A percentile compares a stretch with the other conserved stretches of the same genome.
Conservation (phyloP, 2,113 vertebrate genomes). For the Hyaena hyaena region DNA sequence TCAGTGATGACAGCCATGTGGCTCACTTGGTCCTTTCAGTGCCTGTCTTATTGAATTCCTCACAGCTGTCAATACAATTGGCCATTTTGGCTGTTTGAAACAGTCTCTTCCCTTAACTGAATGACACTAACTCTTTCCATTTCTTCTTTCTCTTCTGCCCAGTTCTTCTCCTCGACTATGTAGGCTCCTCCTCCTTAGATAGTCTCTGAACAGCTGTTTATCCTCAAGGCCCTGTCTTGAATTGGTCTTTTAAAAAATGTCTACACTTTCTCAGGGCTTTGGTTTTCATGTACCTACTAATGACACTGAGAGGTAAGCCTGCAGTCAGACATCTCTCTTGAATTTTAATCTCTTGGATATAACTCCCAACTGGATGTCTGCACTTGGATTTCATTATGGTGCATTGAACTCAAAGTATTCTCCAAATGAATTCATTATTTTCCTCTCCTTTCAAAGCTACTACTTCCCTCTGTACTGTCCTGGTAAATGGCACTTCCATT, state of each 20-base stretch:
- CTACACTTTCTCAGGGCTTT: not conserved
- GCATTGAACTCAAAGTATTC: not conserved
- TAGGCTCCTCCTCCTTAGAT: not conserved
- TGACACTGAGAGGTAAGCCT: not conserved
- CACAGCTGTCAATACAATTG: not conserved
- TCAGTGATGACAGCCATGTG: not conserved
- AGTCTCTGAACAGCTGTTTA: not conserved
- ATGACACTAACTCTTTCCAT: not conserved
- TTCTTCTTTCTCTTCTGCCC: not conserved
- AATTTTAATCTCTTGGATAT: slow-evolving; percentile 12
- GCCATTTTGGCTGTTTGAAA: not conserved
- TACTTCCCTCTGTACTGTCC: not conserved
- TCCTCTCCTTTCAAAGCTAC: not conserved
- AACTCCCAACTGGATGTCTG: not conserved
- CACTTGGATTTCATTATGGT: slow-evolving; percentile 14
- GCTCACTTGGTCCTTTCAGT: not conserved
- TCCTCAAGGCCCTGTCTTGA: not conserved
- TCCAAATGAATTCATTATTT: slow-evolving; percentile 26
- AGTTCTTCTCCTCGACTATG: not conserved
- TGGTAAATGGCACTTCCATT: not conserved
- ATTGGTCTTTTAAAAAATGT: not conserved
- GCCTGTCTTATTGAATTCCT: not conserved
- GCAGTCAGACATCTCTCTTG: not conserved
- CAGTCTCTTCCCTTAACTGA: not conserved
- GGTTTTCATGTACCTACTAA: not conserved